A percentile compares a stretch with the other conserved stretches of the same genome.
These are phyloP conservation scores for Eledona agricola DNA, from an alignment of 2,888 invertebrate species.

Conservation along the genomic window DNA sequence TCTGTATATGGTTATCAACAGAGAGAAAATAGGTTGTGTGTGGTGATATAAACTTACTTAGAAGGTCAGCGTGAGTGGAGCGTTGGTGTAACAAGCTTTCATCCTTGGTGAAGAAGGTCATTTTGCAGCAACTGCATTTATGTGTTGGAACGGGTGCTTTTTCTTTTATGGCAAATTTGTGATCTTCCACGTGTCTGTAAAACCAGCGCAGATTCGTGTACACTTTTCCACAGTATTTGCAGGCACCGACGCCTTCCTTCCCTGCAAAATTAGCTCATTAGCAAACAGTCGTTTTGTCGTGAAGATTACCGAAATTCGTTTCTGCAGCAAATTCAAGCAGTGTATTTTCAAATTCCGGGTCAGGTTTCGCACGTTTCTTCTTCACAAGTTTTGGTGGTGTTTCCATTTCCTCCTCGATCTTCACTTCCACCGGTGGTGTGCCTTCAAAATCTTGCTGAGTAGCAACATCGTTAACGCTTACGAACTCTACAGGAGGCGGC, in stretches of 20 bases:
- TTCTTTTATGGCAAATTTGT: slow-evolving; percentile 35
- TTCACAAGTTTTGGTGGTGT: too few relatives aligned
- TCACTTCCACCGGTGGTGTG: too few relatives aligned
- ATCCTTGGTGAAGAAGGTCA: slow-evolving; percentile 57
- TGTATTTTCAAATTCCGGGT: too few relatives aligned
- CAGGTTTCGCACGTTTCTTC: too few relatives aligned
- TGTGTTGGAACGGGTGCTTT: slow-evolving; percentile 29
- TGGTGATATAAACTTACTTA: slow-evolving; percentile 55
- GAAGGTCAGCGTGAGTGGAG: slow-evolving; percentile 57
- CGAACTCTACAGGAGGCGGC: too few relatives aligned
- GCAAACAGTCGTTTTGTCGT: not conserved
- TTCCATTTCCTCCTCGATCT: too few relatives aligned
- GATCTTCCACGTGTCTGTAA: slow-evolving; percentile 50
- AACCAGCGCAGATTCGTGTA: slow-evolving; percentile 49
- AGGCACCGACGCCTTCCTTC: slow-evolving; percentile 34
- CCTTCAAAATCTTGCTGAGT: too few relatives aligned
- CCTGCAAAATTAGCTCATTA: slow-evolving; percentile 13
- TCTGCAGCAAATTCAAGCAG: too few relatives aligned
- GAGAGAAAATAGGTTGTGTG: too few relatives aligned
- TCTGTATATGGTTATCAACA: slow-evolving; percentile 1
- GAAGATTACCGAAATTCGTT: too few relatives aligned
- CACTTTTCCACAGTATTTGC: slow-evolving; percentile 49
- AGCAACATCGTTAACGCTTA: too few relatives aligned
- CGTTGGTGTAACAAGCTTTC: slow-evolving; percentile 59
- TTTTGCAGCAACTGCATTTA: slow-evolving; percentile 59